A percentile compares a stretch with the other conserved stretches of the same genome.
Evolutionary conservation across 2,888 invertebrate species (phyloP).

Genomic region (Drosophila gaucha): DNA sequence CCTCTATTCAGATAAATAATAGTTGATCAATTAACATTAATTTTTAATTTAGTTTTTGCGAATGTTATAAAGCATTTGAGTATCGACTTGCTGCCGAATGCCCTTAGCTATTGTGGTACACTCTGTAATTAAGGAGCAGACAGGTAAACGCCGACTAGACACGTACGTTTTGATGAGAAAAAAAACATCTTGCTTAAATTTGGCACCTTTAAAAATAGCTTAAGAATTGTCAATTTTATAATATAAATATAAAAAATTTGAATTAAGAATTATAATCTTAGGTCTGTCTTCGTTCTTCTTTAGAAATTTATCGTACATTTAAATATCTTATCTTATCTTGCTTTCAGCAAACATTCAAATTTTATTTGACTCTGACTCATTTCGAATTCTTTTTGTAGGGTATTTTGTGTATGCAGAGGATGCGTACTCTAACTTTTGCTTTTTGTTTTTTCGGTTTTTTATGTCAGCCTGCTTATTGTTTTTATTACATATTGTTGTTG

Average conservation of each 20-base stretch:
- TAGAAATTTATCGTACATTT: too few relatives aligned
- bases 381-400: not conserved
- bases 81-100: slow-evolving; percentile 9
- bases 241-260: too few relatives aligned
- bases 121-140: slow-evolving; percentile 27
- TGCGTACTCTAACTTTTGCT: not conserved
- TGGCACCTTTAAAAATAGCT: too few relatives aligned
- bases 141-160: not conserved
- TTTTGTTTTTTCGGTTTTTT: slow-evolving; percentile 8
- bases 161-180: too few relatives aligned
- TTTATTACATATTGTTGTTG: slow-evolving; percentile 54
- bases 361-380: not conserved
- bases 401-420: slow-evolving; percentile 12
- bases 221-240: too few relatives aligned
- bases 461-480: slow-evolving; percentile 54
- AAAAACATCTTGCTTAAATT: too few relatives aligned
- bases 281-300: too few relatives aligned
- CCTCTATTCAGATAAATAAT: too few relatives aligned
- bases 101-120: slow-evolving; percentile 25
- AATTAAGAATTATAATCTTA: too few relatives aligned
- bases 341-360: not conserved
- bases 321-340: not conserved
- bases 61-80: slow-evolving; percentile 17
- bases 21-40: too few relatives aligned
- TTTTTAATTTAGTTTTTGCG: too few relatives aligned